Base-by-base conservation (phyloP, 2,113 vertebrate species). In the Scartelaos histophorus region DNA sequence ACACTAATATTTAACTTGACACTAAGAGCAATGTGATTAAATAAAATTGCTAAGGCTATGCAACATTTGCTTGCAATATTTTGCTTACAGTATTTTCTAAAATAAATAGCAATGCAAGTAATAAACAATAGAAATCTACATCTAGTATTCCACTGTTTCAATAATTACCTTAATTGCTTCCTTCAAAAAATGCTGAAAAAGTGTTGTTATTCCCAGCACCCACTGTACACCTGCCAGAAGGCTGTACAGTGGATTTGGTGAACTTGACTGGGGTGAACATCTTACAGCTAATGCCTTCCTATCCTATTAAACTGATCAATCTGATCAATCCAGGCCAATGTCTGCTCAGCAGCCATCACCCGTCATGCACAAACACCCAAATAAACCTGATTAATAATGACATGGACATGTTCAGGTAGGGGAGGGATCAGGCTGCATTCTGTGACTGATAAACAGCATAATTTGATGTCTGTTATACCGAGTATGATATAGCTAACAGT, bases 221-320 rank as follows among this genome's bases (percentile, higher is more conserved):
- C 71, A 77, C 81, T 81, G 57, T 80, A 75, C 76, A 79, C 80
- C 83, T 19, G 79, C 87, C 91, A 86, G 80, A 73, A 87, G 86
- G 83, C 87, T 90, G 90, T 88, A 86, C 82, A 82, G 87, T 92
- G 89, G 90, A 86, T 91, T 91, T 89, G 90, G 86, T 61, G 80
- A 83, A 89, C 81, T 82, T 87, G 84, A 72, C 87, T 80, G 74
- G 72, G 47, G 82, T 66, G 74, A 82, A 73, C 73, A 65, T 89
- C 87, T 92, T 92, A 93, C 60, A 74, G 60, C 87, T 93, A 93
- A 93, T 93, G 85, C 89, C 74, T 70, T 87, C 80, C 86, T 64
- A 94, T 94, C 92, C 93, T 92, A 90, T 93, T 93, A 94, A 92
- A 88, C n/a, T 19, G 61, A 57, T n/a, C n/a, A n/a, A n/a, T 64